phyloP scores from a whole-genome alignment of 2,888 invertebrate genomes.

The Drosophila robusta region DNA sequence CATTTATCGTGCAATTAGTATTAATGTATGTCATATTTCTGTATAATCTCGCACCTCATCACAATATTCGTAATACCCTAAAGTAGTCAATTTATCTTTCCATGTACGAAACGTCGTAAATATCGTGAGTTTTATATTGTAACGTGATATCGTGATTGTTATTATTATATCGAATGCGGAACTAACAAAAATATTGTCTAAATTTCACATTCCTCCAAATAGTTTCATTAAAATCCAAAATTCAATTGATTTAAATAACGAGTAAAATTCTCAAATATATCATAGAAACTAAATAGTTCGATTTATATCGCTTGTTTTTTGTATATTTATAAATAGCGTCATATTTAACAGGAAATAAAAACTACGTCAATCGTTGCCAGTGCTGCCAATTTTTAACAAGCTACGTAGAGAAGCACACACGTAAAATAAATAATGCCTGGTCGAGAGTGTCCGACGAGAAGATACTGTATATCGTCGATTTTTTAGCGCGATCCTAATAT shows the following conservation, averaged over 20 bases:
- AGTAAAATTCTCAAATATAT: slow-evolving; percentile 12
- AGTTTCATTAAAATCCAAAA: background rate
- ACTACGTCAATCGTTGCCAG: slow-evolving; percentile 1
- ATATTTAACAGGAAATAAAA: background rate
- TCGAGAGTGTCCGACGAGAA: too few species aligned
- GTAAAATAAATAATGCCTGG: too few species aligned
- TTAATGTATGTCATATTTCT: slow-evolving; percentile 26
- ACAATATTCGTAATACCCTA: background rate
- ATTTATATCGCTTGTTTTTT: background rate
- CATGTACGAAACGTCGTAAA: slow-evolving; percentile 3
- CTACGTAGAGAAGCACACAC: too few species aligned
- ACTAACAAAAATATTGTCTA: slow-evolving; percentile 1
- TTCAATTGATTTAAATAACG: background rate
- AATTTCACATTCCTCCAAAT: slow-evolving; percentile 19
- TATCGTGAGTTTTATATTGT: background rate
- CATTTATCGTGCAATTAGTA: slow-evolving; percentile 62
- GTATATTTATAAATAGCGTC: background rate
- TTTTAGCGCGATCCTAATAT: too few species aligned
- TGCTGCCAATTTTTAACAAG: background rate
- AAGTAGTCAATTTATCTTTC: slow-evolving; percentile 2
- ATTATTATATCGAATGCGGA: background rate
- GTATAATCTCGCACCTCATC: background rate
- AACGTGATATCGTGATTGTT: background rate
- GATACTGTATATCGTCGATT: too few species aligned
- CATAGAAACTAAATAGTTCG: background rate